Conservation (phyloP, 2,113 vertebrate species). For the Leptodactylus fuscus region DNA sequence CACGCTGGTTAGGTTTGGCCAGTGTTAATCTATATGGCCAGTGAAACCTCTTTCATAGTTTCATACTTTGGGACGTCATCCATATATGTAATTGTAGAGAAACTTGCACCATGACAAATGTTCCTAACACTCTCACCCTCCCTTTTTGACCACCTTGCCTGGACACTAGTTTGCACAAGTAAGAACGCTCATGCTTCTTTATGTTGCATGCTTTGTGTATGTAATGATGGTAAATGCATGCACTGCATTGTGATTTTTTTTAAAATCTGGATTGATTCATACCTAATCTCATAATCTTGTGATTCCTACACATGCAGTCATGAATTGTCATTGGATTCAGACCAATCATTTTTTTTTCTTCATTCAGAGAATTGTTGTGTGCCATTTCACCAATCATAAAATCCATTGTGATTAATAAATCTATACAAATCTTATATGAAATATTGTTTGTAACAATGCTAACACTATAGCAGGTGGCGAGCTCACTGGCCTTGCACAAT, state of each 20-base stretch:
- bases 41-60: too few relatives aligned
- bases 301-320: neutral
- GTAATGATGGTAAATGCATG: constrained; percentile 66
- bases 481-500: too few relatives aligned
- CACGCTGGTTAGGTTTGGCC: too few relatives aligned
- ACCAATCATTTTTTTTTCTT: neutral
- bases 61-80: constrained; percentile 52
- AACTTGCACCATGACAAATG: constrained; percentile 72
- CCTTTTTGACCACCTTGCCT: constrained; percentile 81
- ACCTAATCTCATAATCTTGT: neutral
- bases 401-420: neutral
- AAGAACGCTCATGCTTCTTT: constrained; percentile 78
- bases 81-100: constrained; percentile 69
- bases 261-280: constrained; percentile 50
- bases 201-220: constrained; percentile 68
- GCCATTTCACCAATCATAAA: neutral
- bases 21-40: too few relatives aligned
- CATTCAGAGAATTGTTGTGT: neutral
- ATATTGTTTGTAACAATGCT: too few relatives aligned
- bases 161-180: constrained; percentile 93
- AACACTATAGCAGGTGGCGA: too few relatives aligned
- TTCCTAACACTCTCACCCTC: constrained; percentile 76
- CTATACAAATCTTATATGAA: too few relatives aligned
- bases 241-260: constrained; percentile 59
- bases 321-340: neutral